Evolutionary conservation across 35 echinoderm and acorn worm species (phyloP), one percentile per base, ranked within the genome.

Genomic region (Hemicentrotus pulcherrimus): DNA sequence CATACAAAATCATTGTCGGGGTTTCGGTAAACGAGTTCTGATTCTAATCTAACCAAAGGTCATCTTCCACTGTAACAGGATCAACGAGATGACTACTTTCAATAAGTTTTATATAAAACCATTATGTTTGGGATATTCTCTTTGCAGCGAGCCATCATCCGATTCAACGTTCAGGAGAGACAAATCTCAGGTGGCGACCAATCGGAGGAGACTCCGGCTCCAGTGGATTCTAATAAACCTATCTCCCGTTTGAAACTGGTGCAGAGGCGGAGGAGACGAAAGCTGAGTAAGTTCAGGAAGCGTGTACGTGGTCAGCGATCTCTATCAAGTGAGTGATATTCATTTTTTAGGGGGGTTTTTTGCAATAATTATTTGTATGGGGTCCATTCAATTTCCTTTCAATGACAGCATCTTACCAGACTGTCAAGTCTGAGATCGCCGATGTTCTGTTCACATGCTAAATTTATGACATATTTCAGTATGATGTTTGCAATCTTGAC

Each of bases 131-230:
- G 47, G 3, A 15, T 58, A 13, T 86, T 19, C 61, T 28, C 61
- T 70, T 9, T 95, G 8, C 86, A 97, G 96, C 91, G 96, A 70
- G 96, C 96, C 19, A 97, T 97, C 85, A 88, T 94, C 12, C 91
- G 95, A 14, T 97, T 97, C 89, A 97, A 92, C 46, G 96, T 94
- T 47, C 92, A 92, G 92, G 96, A 97, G 46, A 41, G 61, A 45
- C 61, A 94, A 46, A 91, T 46, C 47, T 86, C 59, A 19, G 52
- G 88, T 24, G 41, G 65, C 35, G 65, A 78, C 22, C 19, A 78
- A 28, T 2, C 92, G 85, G 31, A 94, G 94, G 45, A 87, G 85
- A 48, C 18, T 45, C 46, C 28, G 15, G 31, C 10, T 30, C 87
- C 41, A 41, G 31, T 2, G 89, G 46, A 86, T 14, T 60, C 18